These are phyloP conservation scores for Corythoichthys haematopterus DNA, from an alignment of 2,113 vertebrate species.

Conservation along the genomic window DNA sequence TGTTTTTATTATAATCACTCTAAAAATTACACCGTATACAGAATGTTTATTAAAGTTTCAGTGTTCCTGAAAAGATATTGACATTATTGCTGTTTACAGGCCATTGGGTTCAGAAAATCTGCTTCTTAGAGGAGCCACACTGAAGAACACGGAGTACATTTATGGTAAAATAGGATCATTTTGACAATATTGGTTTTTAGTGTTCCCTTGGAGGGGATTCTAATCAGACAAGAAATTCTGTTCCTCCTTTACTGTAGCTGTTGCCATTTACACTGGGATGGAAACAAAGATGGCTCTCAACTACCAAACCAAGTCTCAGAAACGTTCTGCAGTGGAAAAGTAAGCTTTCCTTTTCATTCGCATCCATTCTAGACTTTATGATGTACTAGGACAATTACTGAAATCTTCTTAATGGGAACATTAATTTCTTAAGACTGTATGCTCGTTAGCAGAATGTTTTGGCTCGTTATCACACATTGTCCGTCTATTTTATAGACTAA, in stretches of 20 bases:
- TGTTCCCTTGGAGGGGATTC: not conserved
- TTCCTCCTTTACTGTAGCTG: conserved; percentile 69
- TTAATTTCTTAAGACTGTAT: not conserved
- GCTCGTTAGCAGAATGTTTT: not conserved
- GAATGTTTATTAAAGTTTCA: not conserved
- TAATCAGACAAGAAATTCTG: not conserved
- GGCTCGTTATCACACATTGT: not conserved
- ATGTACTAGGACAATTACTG: not conserved
- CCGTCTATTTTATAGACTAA: not conserved
- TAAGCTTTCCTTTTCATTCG: conserved; percentile 56
- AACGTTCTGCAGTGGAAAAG: conserved; percentile 99
- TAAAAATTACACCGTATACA: not conserved
- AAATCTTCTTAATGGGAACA: not conserved
- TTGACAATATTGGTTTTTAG: not conserved
- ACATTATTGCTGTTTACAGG: conserved; percentile 57
- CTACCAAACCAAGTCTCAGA: conserved; percentile 96
- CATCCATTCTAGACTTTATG: not conserved
- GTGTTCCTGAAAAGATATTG: not conserved
- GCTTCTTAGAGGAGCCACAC: conserved; percentile 91
- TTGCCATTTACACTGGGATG: conserved; percentile 97
- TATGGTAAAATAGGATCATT: conserved; percentile 77
- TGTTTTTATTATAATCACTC: not conserved
- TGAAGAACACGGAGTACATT: conserved; percentile 91
- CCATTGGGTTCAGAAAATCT: conserved; percentile 92
- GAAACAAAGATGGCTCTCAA: conserved; percentile 99